A percentile compares a stretch with the other conserved stretches of the same genome.
Evolutionary conservation across 1,140 invertebrate genomes (phyloP).

Genomic region (Cataglyphis hispanica): DNA sequence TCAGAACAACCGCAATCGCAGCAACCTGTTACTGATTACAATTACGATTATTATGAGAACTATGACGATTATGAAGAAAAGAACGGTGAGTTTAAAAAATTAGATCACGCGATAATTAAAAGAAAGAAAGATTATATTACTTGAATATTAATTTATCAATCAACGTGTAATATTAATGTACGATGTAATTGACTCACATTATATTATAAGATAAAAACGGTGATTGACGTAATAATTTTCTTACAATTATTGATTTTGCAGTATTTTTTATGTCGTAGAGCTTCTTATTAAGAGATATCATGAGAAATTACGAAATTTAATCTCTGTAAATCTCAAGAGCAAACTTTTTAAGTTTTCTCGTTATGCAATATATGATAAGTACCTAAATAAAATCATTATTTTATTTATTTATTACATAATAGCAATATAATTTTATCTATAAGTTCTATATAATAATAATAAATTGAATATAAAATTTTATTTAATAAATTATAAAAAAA

Average conservation of each 20-base stretch:
- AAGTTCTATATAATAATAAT: conserved; percentile 1
- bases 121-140: background rate
- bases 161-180: too few species aligned
- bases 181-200: too few species aligned
- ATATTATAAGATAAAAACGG: too few species aligned
- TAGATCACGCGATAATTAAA: background rate
- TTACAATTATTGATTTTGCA: background rate
- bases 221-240: too few species aligned
- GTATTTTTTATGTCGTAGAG: background rate
- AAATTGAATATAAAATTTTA: too few species aligned
- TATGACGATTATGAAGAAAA: conserved; percentile 81
- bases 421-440: background rate
- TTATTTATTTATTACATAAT: background rate
- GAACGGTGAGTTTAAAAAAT: conserved; percentile 74
- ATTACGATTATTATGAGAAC: conserved; percentile 78
- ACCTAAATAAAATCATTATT: background rate
- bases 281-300: conserved; percentile 9
- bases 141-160: too few species aligned
- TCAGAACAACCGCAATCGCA: conserved; percentile 68
- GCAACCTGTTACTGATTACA: conserved; percentile 64
- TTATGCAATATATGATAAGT: background rate
- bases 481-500: too few species aligned
- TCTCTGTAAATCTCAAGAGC: background rate
- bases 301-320: background rate
- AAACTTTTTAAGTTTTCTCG: background rate